Percentiles rank a stretch among this genome's conserved stretches.
These are phyloP conservation scores for Erythrocercus mccallii DNA, from an alignment of 2,113 vertebrate species.

Conservation along the genomic window DNA sequence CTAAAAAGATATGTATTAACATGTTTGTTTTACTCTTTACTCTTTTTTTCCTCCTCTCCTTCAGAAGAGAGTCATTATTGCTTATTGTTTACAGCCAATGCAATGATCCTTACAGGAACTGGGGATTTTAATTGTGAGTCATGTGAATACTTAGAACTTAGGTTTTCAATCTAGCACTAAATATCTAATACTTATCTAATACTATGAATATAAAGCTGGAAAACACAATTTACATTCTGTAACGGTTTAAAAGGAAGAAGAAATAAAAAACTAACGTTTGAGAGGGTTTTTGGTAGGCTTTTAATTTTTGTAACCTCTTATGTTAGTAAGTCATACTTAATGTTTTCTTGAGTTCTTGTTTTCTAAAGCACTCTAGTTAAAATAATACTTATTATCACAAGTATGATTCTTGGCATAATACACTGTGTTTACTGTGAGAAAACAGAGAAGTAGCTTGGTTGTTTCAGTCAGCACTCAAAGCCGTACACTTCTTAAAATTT, in stretches of 20 bases:
- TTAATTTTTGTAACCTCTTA: neutral
- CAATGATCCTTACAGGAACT: neutral
- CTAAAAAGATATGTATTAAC: neutral
- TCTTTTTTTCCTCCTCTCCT: neutral
- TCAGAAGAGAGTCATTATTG: neutral
- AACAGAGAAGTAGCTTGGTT: neutral
- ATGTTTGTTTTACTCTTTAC: neutral
- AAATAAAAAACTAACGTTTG: neutral
- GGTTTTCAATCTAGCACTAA: neutral
- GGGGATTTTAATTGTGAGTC: neutral
- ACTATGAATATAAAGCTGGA: neutral
- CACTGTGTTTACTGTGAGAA: neutral
- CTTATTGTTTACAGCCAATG: neutral
- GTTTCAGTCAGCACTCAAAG: neutral
- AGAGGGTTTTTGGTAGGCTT: fast-evolving
- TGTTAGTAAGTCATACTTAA: neutral
- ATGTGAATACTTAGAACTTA: neutral
- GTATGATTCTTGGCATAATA: neutral
- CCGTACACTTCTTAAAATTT: neutral
- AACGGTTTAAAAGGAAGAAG: neutral
- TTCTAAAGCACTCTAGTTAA: neutral
- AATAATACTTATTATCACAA: neutral
- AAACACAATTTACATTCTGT: neutral
- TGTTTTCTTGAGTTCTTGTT: neutral
- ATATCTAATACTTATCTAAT: neutral